phyloP scores from a whole-genome alignment of 53 echinoderm and acorn worm species.

The Holothuria scabra region DNA sequence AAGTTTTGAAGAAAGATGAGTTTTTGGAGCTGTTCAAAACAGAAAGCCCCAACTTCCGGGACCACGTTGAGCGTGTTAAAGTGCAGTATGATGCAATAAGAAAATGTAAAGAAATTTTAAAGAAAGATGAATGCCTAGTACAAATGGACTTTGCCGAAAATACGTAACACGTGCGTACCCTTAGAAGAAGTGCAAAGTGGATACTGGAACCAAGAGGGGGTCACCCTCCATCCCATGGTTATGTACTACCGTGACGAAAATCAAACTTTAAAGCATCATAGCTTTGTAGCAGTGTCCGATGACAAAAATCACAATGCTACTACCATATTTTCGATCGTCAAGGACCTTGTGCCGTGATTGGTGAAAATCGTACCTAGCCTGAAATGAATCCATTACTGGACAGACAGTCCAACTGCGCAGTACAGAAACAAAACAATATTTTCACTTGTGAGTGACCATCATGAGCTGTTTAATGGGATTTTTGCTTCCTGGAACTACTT shows the following conservation, averaged over 20 bases:
- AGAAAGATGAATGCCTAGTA: constrained; percentile 21
- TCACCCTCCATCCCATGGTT: constrained; percentile 58
- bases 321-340: neutral
- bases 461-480: neutral
- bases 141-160: constrained; percentile 66
- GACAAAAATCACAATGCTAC: constrained; percentile 7
- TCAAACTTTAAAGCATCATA: neutral
- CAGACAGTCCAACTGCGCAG: constrained; percentile 18
- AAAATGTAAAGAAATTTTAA: constrained; percentile 22
- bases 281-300: constrained; percentile 11
- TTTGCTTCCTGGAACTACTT: neutral
- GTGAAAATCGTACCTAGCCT: neutral
- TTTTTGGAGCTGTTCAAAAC: constrained; percentile 14
- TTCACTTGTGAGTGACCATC: neutral
- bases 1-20: neutral
- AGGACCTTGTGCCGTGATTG: neutral
- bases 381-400: constrained; percentile 1
- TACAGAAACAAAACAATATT: neutral
- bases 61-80: constrained; percentile 36
- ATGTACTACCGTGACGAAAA: constrained; percentile 49
- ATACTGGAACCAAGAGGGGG: constrained; percentile 61
- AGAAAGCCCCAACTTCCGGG: neutral
- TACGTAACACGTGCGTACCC: constrained; percentile 56
- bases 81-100: constrained; percentile 5
- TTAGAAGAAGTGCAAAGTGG: constrained; percentile 66